Conservation (phyloP, 2,888 invertebrate genomes). For the Oithona nana region DNA sequence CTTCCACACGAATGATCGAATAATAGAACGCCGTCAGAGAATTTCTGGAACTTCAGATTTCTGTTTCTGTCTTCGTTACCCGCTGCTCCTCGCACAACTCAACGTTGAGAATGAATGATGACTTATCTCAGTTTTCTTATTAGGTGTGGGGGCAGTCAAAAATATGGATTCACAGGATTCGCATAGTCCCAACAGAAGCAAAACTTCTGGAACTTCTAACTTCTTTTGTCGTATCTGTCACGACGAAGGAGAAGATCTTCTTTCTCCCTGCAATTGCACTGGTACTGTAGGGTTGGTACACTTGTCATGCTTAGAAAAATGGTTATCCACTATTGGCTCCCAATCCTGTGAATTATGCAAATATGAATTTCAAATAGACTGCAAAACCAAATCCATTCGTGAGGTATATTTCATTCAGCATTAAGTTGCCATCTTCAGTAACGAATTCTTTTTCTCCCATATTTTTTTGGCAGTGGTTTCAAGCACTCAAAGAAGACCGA, state of each 20-base stretch:
- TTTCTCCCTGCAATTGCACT: constrained; percentile 37
- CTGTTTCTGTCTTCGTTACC: too few species aligned
- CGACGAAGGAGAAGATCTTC: constrained; percentile 33
- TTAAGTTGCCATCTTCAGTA: background rate
- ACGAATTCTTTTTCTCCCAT: constrained; percentile 2
- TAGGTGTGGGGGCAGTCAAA: too few species aligned
- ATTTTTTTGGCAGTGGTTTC: constrained; percentile 8
- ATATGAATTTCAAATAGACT: constrained; percentile 41
- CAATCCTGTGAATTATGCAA: constrained; percentile 56
- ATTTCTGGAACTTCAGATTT: too few species aligned
- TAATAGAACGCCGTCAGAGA: too few species aligned
- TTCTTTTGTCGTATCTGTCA: constrained; percentile 35
- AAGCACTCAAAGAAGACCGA: too few species aligned
- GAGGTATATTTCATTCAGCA: constrained; percentile 26
- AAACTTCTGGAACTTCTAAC: background rate
- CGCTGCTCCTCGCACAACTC: too few species aligned
- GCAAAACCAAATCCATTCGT: constrained; percentile 32
- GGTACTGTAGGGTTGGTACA: constrained; percentile 37
- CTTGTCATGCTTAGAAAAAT: constrained; percentile 35
- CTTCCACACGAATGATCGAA: too few species aligned
- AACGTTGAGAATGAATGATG: too few species aligned
- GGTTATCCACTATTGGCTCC: constrained; percentile 43
- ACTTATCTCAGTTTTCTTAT: too few species aligned
- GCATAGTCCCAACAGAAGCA: too few species aligned
- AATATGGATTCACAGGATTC: too few species aligned